phyloP scores from a whole-genome alignment of 2,888 invertebrate genomes.

The Leucoma salicis region DNA sequence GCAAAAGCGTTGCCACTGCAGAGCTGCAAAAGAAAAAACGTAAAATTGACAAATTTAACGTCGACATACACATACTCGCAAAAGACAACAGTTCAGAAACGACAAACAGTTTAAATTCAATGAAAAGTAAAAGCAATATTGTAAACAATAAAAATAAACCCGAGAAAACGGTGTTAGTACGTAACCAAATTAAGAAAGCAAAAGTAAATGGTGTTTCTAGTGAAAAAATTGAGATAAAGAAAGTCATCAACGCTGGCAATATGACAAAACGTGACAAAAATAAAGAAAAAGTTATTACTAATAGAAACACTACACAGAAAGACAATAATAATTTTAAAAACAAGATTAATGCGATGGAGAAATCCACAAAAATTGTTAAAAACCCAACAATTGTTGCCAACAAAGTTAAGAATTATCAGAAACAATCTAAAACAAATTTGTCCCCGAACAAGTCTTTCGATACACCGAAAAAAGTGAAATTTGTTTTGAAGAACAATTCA shows the following conservation, averaged over 20 bases:
- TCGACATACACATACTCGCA: slow-evolving; percentile 13
- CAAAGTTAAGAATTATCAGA: slow-evolving; percentile 57
- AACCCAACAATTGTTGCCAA: slow-evolving; percentile 41
- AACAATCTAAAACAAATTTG: slow-evolving; percentile 27
- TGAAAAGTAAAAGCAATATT: background rate
- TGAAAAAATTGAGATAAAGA: background rate
- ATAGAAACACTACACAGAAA: slow-evolving; percentile 1
- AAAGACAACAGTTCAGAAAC: slow-evolving; percentile 13
- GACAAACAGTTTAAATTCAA: background rate
- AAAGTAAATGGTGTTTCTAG: slow-evolving; percentile 6
- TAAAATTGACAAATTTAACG: slow-evolving; percentile 18
- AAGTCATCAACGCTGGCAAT: slow-evolving; percentile 2
- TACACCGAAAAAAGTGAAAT: slow-evolving; percentile 86
- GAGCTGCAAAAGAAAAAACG: slow-evolving; percentile 26
- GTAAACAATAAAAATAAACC: background rate
- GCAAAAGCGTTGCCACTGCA: slow-evolving; percentile 19
- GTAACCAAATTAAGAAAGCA: slow-evolving; percentile 7
- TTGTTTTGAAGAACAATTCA: slow-evolving; percentile 86
- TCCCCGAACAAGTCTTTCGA: slow-evolving; percentile 31
- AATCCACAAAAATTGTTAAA: slow-evolving; percentile 6
- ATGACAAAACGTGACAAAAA: slow-evolving; percentile 18
- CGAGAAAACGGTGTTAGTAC: background rate
- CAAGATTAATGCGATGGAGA: slow-evolving; percentile 2
- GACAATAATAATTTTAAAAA: slow-evolving; percentile 7
- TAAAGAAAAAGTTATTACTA: background rate